phyloP scores from a whole-genome alignment of 2,888 invertebrate genomes.

The Axea sp. region DNA sequence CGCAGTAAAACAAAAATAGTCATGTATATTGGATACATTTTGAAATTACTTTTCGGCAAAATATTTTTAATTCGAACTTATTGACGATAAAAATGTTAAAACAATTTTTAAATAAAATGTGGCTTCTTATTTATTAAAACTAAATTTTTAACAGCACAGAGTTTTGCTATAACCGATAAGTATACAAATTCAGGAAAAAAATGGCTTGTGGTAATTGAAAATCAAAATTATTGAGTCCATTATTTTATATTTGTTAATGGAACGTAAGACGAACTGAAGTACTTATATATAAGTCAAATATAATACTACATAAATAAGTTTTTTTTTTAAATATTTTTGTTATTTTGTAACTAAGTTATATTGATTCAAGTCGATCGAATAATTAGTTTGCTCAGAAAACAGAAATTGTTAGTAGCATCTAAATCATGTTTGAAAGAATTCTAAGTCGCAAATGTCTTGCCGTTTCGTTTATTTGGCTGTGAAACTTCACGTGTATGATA shows the following conservation, averaged over 20 bases:
- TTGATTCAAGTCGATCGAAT: constrained; percentile 8
- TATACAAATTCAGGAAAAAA: too few species aligned
- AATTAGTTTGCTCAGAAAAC: constrained; percentile 10
- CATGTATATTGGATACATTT: background rate
- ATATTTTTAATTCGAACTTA: background rate
- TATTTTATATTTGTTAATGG: background rate
- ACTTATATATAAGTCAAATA: constrained; percentile 5
- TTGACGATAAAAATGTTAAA: constrained; percentile 3
- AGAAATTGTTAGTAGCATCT: background rate
- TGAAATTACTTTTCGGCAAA: background rate
- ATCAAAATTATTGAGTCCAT: constrained; percentile 10
- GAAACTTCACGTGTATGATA: constrained; percentile 31
- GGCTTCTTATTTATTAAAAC: too few species aligned
- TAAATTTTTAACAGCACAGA: too few species aligned
- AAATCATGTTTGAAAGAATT: background rate
- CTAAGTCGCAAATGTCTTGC: constrained; percentile 7
- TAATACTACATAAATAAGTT: too few species aligned
- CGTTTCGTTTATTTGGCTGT: constrained; percentile 35
- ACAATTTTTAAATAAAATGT: too few species aligned
- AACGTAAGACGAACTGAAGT: background rate
- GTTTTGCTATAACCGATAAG: too few species aligned
- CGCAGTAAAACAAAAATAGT: constrained; percentile 69
- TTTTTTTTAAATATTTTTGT: too few species aligned
- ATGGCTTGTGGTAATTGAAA: background rate
- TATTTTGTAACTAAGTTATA: constrained; percentile 4